phyloP scores from a whole-genome alignment of 2,797 vertebrate genomes.

The Toxotes lorentzi region DNA sequence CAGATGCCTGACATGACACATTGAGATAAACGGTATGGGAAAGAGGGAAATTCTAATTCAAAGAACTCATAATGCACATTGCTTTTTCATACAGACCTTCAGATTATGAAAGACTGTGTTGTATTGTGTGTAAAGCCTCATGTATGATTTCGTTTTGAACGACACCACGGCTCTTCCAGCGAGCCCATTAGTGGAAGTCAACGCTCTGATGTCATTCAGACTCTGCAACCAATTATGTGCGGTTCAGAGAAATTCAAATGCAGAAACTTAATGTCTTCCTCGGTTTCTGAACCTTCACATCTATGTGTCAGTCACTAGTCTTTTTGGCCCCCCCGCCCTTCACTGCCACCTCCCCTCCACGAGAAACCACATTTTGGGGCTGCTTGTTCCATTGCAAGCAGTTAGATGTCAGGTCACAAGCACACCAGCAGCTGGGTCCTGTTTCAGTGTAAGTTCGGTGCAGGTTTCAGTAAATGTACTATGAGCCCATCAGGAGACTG shows the following conservation, averaged over 20 bases:
- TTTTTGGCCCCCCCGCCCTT: conserved; percentile 11
- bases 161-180: conserved; percentile 32
- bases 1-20: background rate
- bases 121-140: background rate
- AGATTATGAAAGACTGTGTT: background rate
- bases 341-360: conserved; percentile 11
- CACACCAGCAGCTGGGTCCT: conserved; percentile 73
- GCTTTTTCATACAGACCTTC: background rate
- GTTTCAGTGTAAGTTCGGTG: conserved; percentile 65
- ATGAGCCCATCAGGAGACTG: conserved; percentile 51
- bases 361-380: conserved; percentile 72
- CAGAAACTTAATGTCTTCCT: conserved; percentile 70
- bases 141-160: conserved; percentile 43
- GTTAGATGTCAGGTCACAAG: conserved; percentile 68
- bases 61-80: background rate
- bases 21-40: background rate
- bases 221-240: conserved; percentile 77
- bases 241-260: conserved; percentile 61
- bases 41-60: background rate
- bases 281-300: conserved; percentile 45
- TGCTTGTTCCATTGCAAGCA: conserved; percentile 72
- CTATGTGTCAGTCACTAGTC: conserved; percentile 65
- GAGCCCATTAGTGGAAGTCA: conserved; percentile 53
- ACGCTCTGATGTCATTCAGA: conserved; percentile 71
- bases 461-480: conserved; percentile 63